Percentiles rank a stretch among this genome's conserved stretches.
Conservation (phyloP, 2,888 invertebrate genomes). For the Hybos culiciformis region DNA sequence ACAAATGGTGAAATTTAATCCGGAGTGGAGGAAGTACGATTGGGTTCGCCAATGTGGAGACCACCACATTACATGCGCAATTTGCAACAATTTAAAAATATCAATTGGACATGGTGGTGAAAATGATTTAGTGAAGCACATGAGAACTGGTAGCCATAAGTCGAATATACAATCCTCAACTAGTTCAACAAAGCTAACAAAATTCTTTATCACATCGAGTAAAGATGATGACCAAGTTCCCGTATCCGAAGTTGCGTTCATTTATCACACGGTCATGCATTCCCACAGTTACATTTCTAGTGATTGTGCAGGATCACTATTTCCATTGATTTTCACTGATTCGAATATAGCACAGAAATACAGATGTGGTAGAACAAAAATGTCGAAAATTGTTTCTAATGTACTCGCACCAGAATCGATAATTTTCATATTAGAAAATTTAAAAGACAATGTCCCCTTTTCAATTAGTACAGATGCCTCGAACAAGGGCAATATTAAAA, state of each 20-base stretch:
- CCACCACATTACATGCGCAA: background rate
- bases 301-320: background rate
- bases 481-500: constrained; percentile 1
- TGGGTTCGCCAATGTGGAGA: background rate
- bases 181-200: background rate
- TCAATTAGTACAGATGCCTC: background rate
- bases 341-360: background rate
- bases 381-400: background rate
- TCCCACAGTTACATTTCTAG: background rate
- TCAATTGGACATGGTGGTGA: constrained; percentile 1
- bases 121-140: background rate
- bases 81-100: constrained; percentile 2
- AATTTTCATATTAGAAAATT: background rate
- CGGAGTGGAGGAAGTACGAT: background rate
- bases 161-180: background rate
- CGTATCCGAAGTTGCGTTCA: background rate
- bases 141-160: background rate
- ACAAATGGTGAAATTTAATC: background rate
- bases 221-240: background rate
- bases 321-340: background rate
- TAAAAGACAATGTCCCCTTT: background rate
- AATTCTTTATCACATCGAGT: background rate
- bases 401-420: background rate
- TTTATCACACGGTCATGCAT: background rate
- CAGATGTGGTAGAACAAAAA: background rate